A percentile compares a stretch with the other conserved stretches of the same genome.
phyloP scores from a whole-genome alignment of 23 tunicate species.

The Trididemnum nubilum region DNA sequence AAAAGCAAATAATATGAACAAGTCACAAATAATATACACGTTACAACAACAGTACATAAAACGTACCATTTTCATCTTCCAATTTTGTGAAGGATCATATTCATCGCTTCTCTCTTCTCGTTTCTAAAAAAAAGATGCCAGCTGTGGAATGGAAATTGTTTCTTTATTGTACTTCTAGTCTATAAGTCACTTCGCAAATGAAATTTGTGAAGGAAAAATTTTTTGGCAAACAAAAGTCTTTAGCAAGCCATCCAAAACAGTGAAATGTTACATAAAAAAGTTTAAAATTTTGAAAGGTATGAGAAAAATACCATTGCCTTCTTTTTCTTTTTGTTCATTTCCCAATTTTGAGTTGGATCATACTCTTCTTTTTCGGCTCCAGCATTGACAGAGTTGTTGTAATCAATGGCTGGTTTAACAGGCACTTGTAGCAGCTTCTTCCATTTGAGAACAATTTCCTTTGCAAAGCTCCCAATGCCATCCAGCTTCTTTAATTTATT shows the following conservation, averaged over 20 bases:
- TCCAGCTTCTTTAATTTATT: constrained; percentile 54
- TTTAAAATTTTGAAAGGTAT: too few relatives aligned
- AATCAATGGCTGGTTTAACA: background rate
- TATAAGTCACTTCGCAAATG: too few relatives aligned
- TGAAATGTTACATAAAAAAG: too few relatives aligned
- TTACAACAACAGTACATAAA: too few relatives aligned
- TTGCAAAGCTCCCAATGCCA: constrained; percentile 69
- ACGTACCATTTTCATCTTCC: constrained; percentile 63
- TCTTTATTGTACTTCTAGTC: too few relatives aligned
- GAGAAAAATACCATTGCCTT: too few relatives aligned
- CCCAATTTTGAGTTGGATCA: constrained; percentile 82
- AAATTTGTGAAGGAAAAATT: too few relatives aligned
- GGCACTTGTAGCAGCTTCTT: constrained; percentile 41
- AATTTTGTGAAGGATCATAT: constrained; percentile 79
- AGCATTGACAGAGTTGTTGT: background rate
- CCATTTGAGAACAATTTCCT: constrained; percentile 67
- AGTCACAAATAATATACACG: too few relatives aligned
- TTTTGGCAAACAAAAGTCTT: too few relatives aligned
- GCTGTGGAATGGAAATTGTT: too few relatives aligned
- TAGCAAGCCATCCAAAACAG: too few relatives aligned
- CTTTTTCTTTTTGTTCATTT: constrained; percentile 25
- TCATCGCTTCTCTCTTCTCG: constrained; percentile 16
- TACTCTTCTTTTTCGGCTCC: constrained; percentile 34
- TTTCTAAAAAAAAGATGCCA: background rate
- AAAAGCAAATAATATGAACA: too few relatives aligned